Base-by-base conservation (phyloP, 92 coral and sea anemone genomes). In the Siderastrea siderea region DNA sequence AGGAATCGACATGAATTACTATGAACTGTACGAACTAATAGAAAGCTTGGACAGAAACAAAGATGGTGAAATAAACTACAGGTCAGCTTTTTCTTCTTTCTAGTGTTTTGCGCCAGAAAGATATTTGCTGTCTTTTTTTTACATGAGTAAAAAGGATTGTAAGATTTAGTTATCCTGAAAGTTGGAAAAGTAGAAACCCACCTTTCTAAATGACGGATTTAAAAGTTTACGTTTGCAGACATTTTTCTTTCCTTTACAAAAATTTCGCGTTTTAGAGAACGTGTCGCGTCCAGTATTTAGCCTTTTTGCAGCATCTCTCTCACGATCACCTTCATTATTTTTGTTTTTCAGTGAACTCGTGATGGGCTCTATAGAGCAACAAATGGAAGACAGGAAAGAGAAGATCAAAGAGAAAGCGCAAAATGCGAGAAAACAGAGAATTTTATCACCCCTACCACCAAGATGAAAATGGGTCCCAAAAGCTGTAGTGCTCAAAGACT, bases 61-160 rank as follows among this genome's bases (percentile, higher is more conserved):
- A 61, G 99, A 97, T 89, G 99, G 99, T 15, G 98, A 97, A 89
- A 89, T 97, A 43, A 95, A 97, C 71, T 97, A 95, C 84, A 97
- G 99, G 99, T 97, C 54, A 76, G 86, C 46, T 81, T 9, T 4
- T 15, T 2, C 6, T 9, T n/a, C 47, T 61, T 61, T 6, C 6
- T 14, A 6, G 3, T 17, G 65, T 9, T 61, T 26, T 26, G 38
- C 38, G 38, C 38, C 38, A 26, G 38, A 26, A 26, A 26, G 38
- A 26, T 26, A 26, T 26, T 26, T 26, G 14, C 51, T 7, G 15
- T 44, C 5, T 44, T 45, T 26, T 26, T 8, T 44, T 48, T 60
- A 46, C 47, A 78, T 7, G 68, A 16, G 38, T 26, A 26, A 26
- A 26, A 26, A 26, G 38, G 38, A 26, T 26, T 26, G 38, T 26